phyloP scores from a whole-genome alignment of 2,113 vertebrate species.

The Platysteira castanea region DNA sequence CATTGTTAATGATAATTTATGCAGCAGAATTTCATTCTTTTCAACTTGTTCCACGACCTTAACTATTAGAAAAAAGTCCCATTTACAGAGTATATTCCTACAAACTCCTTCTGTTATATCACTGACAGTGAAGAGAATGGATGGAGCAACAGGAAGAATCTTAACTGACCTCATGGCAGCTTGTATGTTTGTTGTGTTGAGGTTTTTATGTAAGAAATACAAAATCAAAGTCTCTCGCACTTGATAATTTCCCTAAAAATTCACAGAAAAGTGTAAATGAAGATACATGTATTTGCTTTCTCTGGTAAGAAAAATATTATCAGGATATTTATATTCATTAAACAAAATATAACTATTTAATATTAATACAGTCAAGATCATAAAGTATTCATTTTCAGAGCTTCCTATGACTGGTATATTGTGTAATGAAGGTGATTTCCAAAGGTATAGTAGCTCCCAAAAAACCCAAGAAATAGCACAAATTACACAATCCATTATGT shows the following conservation, averaged over 20 bases:
- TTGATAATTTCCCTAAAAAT: not conserved
- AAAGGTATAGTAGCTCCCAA: not conserved
- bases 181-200: not conserved
- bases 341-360: not conserved
- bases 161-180: not conserved
- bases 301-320: not conserved
- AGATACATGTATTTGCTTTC: not conserved
- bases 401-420: not conserved
- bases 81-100: not conserved
- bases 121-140: not conserved
- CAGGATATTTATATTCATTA: not conserved
- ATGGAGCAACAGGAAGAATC: not conserved
- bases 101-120: not conserved
- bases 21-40: slow-evolving; percentile 26
- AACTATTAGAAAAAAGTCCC: not conserved
- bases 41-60: not conserved
- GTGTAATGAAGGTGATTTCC: not conserved
- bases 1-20: slow-evolving; percentile 46
- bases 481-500: not conserved
- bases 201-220: not conserved
- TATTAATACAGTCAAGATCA: not conserved
- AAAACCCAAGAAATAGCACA: not conserved
- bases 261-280: not conserved
- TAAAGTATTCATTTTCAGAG: not conserved
- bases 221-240: not conserved